phyloP scores from a whole-genome alignment of 1,140 invertebrate genomes.

The Lasioglossum baleicum region DNA sequence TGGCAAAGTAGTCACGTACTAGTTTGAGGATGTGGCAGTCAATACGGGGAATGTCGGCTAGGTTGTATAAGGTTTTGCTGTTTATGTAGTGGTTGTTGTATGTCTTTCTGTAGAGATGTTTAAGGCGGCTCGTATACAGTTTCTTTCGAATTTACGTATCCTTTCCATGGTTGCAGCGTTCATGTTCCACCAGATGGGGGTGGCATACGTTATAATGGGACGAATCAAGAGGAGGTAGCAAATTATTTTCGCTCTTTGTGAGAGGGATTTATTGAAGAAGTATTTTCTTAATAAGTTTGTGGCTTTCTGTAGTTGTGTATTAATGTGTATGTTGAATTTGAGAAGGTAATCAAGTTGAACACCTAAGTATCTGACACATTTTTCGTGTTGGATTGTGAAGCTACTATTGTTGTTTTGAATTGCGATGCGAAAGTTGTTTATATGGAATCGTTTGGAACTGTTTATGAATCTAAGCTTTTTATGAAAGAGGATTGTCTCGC shows the following conservation, averaged over 20 bases:
- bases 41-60: no score
- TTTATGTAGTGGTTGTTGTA: no score
- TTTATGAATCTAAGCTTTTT: background rate
- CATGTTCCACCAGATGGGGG: no score
- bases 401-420: background rate
- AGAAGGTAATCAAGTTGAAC: background rate
- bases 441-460: background rate
- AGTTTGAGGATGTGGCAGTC: no score
- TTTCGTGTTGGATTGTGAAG: background rate
- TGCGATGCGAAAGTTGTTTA: background rate
- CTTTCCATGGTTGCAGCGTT: no score
- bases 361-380: background rate
- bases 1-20: background rate
- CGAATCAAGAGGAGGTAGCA: no score
- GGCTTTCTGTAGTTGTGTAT: background rate
- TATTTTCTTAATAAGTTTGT: no score
- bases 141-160: background rate
- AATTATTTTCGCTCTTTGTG: background rate
- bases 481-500: conserved; percentile 53
- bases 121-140: background rate
- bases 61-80: no score
- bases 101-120: background rate
- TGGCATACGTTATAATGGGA: no score
- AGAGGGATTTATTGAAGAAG: background rate
- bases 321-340: background rate